Percentiles rank a stretch among this genome's conserved stretches.
These are phyloP conservation scores for Pantherophis vulpinus DNA, from an alignment of 2,797 vertebrate genomes.

Conservation along the genomic window DNA sequence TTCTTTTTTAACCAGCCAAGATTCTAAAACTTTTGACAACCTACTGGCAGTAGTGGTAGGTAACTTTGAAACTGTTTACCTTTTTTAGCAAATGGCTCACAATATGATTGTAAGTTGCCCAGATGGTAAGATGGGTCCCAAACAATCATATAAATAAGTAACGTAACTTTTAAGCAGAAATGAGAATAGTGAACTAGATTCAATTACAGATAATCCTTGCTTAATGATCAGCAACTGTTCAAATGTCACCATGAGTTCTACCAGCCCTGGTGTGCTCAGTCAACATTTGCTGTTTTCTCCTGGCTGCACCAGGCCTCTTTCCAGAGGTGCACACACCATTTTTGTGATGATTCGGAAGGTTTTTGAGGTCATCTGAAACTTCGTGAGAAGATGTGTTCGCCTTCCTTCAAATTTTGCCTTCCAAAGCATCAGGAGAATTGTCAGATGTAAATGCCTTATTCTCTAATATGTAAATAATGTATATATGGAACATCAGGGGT, in stretches of 20 bases:
- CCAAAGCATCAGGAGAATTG: neutral
- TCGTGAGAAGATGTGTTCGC: neutral
- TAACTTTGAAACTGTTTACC: neutral
- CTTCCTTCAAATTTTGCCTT: neutral
- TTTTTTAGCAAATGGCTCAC: neutral
- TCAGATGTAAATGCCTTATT: too few species aligned
- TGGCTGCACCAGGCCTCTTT: neutral
- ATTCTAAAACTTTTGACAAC: neutral
- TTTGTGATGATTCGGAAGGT: neutral
- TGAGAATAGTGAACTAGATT: slow-evolving; percentile 49
- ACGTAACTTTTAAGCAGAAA: slow-evolving; percentile 47
- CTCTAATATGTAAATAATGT: too few species aligned
- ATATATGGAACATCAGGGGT: too few species aligned
- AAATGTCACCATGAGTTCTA: neutral
- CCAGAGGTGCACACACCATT: neutral
- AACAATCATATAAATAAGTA: neutral
- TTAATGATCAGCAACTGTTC: neutral
- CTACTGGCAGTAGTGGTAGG: neutral
- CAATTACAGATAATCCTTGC: slow-evolving; percentile 4
- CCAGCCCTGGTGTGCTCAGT: neutral
- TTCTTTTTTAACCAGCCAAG: neutral
- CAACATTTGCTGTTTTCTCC: neutral
- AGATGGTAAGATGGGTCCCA: neutral
- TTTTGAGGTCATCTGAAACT: neutral
- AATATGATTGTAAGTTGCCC: neutral